These are phyloP conservation scores for Chionis minor DNA, from an alignment of 2,113 vertebrate species.

Conservation along the genomic window DNA sequence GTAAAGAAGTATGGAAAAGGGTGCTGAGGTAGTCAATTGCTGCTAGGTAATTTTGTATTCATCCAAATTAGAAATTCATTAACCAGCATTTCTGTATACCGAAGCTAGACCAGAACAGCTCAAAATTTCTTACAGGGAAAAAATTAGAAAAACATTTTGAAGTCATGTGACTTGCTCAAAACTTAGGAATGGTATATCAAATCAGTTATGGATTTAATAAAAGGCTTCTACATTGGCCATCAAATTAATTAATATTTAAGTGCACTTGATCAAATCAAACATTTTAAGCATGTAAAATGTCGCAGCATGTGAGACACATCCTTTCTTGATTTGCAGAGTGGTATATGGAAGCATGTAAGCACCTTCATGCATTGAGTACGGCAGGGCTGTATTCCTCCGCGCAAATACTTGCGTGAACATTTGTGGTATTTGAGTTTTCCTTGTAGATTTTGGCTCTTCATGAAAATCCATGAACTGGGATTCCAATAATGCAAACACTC, in stretches of 20 bases:
- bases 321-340: not conserved
- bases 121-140: not conserved
- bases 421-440: constrained; percentile 15
- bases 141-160: not conserved
- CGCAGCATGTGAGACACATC: not conserved
- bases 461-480: constrained; percentile 30
- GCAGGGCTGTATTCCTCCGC: not conserved
- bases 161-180: not conserved
- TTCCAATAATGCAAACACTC: constrained; percentile 41
- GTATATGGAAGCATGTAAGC: not conserved
- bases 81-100: not conserved
- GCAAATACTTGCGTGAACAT: not conserved
- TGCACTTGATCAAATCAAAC: not conserved
- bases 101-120: not conserved
- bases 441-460: constrained; percentile 22
- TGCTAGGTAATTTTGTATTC: not conserved
- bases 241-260: not conserved
- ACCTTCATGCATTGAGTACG: not conserved
- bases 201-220: not conserved
- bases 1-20: not conserved
- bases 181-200: not conserved
- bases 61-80: not conserved
- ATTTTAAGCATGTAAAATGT: not conserved
- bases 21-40: not conserved
- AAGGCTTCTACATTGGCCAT: not conserved